Base-by-base conservation (phyloP, 2,113 vertebrate genomes). In the Mus spicilegus region DNA sequence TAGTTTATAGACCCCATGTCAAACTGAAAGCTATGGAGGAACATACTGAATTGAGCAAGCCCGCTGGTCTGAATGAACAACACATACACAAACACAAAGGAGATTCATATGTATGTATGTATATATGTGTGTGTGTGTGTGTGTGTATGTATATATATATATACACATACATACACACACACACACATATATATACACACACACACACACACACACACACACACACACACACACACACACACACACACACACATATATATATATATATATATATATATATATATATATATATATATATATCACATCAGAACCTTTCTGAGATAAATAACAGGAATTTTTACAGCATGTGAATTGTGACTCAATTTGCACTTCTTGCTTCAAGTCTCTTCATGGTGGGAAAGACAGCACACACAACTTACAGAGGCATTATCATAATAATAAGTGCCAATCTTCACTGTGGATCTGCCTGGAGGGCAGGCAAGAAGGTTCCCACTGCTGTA, bases 291-390 rank as follows among this genome's bases (percentile, higher is more conserved):
- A 42, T 42, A 42, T 69, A 81, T 86, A 39, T 70, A 80, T 94
- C 82, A 70, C n/a, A 82, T 30, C 13, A 4, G 63, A 87, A 85
- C 58, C 89, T 87, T 70, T 24, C 42, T 90, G 28, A 69, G 81
- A 63, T 75, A 86, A 93, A 80, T 33, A 89, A 24, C 65, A 95
- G 49, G 39, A 51, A 78, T 87, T 96, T 96, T 94, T 90, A 84
- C 54, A 75, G 67, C 86, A 54, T 82, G 76, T 73, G 95, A 91
- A 89, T 95, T 87, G 90, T 86, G 67, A 93, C 85, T 95, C 90
- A 75, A 4, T 96, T 92, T 73, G 30, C 33, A 63, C 61, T 81
- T 89, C 39, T 82, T 11, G 87, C 93, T 89, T 80, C 2, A 78
- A 95, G 65, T 88, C 82, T 30, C 39, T 63, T 10, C 36, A 8